These are phyloP conservation scores for Pyrrhosoma nymphula DNA, from an alignment of 2,888 invertebrate species.

Conservation along the genomic window DNA sequence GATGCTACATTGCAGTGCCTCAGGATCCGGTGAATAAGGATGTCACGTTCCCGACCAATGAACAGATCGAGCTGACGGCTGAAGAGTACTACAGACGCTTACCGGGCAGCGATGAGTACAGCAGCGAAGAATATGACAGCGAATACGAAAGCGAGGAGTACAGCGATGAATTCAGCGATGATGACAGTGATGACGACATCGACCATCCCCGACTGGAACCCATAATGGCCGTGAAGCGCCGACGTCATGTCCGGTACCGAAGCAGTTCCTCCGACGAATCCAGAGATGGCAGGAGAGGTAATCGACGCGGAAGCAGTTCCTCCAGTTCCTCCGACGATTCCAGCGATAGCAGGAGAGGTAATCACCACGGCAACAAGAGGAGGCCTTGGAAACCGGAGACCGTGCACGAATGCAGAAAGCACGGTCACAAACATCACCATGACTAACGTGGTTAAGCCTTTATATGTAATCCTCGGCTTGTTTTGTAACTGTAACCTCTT, in stretches of 20 bases:
- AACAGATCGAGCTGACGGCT: not conserved
- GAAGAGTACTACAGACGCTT: not conserved
- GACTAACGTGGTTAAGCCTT: too few species aligned
- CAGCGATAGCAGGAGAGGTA: too few species aligned
- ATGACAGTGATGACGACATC: not conserved
- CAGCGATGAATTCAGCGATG: not conserved
- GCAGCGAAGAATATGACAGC: too few species aligned
- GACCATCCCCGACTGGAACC: not conserved
- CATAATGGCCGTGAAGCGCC: not conserved
- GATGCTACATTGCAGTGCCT: too few species aligned
- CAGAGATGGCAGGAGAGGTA: not conserved
- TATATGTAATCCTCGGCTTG: too few species aligned
- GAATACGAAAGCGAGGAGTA: not conserved
- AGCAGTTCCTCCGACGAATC: not conserved
- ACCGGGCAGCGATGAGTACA: not conserved
- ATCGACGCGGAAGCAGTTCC: not conserved
- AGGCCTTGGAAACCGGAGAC: not conserved
- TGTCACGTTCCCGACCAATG: not conserved
- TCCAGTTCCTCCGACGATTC: not conserved
- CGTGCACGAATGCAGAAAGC: not conserved
- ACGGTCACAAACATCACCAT: too few species aligned
- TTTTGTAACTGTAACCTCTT: too few species aligned
- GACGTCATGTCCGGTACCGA: not conserved
- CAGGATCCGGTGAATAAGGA: not conserved
- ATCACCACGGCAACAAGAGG: too few species aligned